A percentile compares a stretch with the other conserved stretches of the same genome.
These are phyloP conservation scores for Botia almorhae DNA, from an alignment of 2,797 vertebrate species.

Conservation along the genomic window DNA sequence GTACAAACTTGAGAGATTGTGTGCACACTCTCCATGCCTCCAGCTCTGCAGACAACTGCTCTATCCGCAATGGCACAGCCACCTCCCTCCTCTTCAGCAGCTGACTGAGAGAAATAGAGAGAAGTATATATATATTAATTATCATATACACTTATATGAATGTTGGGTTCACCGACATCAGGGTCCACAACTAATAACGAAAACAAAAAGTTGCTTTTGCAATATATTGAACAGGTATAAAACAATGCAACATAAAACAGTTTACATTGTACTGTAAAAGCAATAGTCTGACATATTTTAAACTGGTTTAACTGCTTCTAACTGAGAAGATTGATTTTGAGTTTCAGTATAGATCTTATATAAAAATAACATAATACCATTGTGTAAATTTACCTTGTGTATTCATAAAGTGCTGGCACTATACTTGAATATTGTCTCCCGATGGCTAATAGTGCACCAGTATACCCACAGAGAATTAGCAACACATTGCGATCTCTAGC, in stretches of 20 bases:
- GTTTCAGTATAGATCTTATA: background rate
- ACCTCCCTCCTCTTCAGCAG: conserved; percentile 92
- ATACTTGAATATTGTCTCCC: conserved; percentile 88
- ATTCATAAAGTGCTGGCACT: conserved; percentile 94
- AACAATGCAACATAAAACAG: background rate
- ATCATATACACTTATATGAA: background rate
- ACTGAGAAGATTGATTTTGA: too few relatives aligned
- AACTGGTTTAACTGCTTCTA: too few relatives aligned
- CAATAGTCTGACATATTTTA: too few relatives aligned
- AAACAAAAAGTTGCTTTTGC: background rate
- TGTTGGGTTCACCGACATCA: background rate
- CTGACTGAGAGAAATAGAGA: conserved; percentile 79
- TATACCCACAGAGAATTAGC: conserved; percentile 90
- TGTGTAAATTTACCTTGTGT: conserved; percentile 84
- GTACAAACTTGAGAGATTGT: conserved; percentile 64
- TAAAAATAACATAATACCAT: background rate
- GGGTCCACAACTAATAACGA: background rate
- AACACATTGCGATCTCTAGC: conserved; percentile 89
- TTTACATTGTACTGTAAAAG: too few relatives aligned
- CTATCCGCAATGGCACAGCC: conserved; percentile 88
- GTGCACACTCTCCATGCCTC: conserved; percentile 90
- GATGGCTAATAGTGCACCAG: conserved; percentile 89
- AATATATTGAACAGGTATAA: background rate
- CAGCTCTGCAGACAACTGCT: conserved; percentile 89
- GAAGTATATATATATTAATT: conserved; percentile 6